phyloP scores from a whole-genome alignment of 2,113 vertebrate genomes.

The Nannospalax galili region DNA sequence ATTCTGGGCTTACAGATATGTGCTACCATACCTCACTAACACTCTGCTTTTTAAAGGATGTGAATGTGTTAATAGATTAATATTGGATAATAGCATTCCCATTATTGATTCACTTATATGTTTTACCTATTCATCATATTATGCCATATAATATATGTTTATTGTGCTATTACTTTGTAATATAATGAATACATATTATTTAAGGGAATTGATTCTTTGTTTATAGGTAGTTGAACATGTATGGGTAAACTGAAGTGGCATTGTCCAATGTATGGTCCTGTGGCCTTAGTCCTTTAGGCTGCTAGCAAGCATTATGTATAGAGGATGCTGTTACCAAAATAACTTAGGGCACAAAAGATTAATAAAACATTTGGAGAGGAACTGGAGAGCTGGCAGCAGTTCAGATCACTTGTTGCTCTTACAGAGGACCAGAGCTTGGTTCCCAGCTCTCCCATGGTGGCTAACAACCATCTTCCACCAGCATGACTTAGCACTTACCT shows the following conservation, averaged over 20 bases:
- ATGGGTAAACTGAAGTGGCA: not conserved
- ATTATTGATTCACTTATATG: not conserved
- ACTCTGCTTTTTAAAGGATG: not conserved
- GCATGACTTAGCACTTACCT: not conserved
- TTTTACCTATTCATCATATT: not conserved
- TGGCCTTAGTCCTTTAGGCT: not conserved
- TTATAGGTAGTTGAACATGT: constrained; percentile 6
- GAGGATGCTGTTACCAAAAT: not conserved
- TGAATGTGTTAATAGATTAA: constrained; percentile 33
- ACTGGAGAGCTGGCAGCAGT: too few relatives aligned
- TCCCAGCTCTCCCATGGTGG: too few relatives aligned
- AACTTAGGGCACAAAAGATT: not conserved
- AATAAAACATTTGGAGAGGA: not conserved
- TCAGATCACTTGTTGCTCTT: too few relatives aligned
- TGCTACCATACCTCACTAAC: not conserved
- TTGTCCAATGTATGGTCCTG: not conserved
- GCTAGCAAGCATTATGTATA: not conserved
- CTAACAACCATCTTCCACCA: too few relatives aligned
- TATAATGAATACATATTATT: not conserved
- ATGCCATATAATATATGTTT: not conserved
- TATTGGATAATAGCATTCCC: not conserved
- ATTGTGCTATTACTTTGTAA: not conserved
- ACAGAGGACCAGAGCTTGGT: too few relatives aligned
- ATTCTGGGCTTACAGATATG: not conserved
- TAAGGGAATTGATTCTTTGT: not conserved